Percentiles rank a stretch among this genome's conserved stretches.
phyloP scores from a whole-genome alignment of 2,797 vertebrate species.

The Arctocebus calabarensis region DNA sequence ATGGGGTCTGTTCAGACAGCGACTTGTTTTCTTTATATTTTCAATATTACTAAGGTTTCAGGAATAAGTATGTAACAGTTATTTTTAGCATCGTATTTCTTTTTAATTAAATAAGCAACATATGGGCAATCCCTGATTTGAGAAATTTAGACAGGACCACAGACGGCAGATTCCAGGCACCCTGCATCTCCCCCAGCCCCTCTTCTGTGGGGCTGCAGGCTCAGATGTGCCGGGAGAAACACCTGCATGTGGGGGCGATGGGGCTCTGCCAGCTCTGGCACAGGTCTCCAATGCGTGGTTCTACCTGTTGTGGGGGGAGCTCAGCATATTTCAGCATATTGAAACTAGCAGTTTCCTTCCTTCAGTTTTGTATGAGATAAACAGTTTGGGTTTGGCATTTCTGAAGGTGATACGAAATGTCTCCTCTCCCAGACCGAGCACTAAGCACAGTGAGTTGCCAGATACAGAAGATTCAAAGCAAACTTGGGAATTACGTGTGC shows the following conservation, averaged over 20 bases:
- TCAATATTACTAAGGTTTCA: background rate
- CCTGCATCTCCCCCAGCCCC: background rate
- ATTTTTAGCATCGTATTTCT: background rate
- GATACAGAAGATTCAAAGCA: background rate
- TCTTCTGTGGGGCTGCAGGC: too few relatives aligned
- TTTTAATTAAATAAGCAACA: background rate
- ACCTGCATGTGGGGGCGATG: too few relatives aligned
- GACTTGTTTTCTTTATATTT: background rate
- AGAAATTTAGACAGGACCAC: background rate
- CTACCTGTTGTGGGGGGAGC: background rate
- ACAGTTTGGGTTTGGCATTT: too few relatives aligned
- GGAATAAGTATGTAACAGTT: background rate
- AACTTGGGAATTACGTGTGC: background rate
- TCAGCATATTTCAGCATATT: too few relatives aligned
- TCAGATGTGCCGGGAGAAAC: background rate
- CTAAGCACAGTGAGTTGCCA: background rate
- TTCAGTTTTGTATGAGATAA: background rate
- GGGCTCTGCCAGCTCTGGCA: background rate
- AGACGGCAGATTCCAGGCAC: background rate
- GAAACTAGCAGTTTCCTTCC: background rate
- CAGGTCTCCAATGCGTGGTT: background rate
- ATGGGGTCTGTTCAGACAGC: accelerated
- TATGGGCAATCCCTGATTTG: too few relatives aligned
- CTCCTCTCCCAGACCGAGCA: background rate
- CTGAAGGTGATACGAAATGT: background rate